phyloP scores from a whole-genome alignment of 2,888 invertebrate genomes.

The Actias luna region DNA sequence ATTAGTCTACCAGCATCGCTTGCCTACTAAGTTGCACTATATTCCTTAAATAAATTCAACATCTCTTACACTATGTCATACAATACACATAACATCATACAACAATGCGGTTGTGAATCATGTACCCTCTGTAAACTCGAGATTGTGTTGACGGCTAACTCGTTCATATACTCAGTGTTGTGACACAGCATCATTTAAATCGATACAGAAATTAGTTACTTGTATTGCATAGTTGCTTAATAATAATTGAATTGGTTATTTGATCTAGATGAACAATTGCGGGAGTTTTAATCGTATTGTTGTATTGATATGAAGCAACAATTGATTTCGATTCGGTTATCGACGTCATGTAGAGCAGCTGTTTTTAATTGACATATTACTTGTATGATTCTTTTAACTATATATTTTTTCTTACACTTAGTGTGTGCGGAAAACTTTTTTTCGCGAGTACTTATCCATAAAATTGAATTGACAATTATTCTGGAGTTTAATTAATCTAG shows the following conservation, averaged over 20 bases:
- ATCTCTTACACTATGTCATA: background rate
- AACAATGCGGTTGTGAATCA: background rate
- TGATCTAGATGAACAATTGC: background rate
- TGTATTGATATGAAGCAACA: background rate
- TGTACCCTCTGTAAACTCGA: slow-evolving; percentile 1
- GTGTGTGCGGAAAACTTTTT: background rate
- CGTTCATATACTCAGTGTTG: slow-evolving; percentile 27
- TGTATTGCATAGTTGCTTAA: slow-evolving; percentile 14
- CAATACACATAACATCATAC: no score
- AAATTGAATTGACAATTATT: background rate
- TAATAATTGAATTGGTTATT: slow-evolving; percentile 15
- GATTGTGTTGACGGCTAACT: slow-evolving; percentile 14
- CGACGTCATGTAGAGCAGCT: background rate
- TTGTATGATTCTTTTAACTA: background rate
- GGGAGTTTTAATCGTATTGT: background rate
- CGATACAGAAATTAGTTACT: slow-evolving; percentile 28
- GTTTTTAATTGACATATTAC: background rate
- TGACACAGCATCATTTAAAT: slow-evolving; percentile 34
- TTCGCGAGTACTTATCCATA: background rate
- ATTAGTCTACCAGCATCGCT: background rate
- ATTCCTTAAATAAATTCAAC: background rate
- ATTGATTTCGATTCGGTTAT: background rate
- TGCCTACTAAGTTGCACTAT: background rate
- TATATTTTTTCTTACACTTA: background rate
- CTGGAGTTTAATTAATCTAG: no score